A percentile compares a stretch with the other conserved stretches of the same genome.
These are phyloP conservation scores for Eupeodes luniger DNA, from an alignment of 2,888 invertebrate species.

Conservation along the genomic window DNA sequence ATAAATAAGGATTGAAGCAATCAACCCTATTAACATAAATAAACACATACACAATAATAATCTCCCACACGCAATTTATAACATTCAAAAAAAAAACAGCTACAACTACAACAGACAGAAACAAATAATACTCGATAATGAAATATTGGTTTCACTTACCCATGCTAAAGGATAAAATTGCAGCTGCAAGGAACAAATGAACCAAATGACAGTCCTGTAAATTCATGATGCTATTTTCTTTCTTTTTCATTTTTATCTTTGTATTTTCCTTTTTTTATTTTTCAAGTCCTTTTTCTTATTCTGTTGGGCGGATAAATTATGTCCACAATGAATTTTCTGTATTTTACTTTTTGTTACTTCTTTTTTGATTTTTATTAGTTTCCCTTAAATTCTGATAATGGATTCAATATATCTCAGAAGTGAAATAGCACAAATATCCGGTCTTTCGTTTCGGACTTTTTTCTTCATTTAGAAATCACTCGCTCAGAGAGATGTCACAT, in stretches of 20 bases:
- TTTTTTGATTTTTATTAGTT: slow-evolving; percentile 45
- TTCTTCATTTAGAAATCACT: slow-evolving; percentile 53
- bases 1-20: not conserved
- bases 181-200: slow-evolving; percentile 72
- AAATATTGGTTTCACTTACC: slow-evolving; percentile 66
- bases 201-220: slow-evolving; percentile 71
- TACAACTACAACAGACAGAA: not conserved
- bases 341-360: slow-evolving; percentile 17
- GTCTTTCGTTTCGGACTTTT: not conserved
- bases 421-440: slow-evolving; percentile 32
- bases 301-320: slow-evolving; percentile 34
- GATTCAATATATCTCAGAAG: slow-evolving; percentile 51
- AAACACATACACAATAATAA: not conserved
- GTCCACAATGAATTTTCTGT: slow-evolving; percentile 20
- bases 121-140: not conserved
- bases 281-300: slow-evolving; percentile 25
- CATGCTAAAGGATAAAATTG: slow-evolving; percentile 66
- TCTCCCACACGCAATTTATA: not conserved
- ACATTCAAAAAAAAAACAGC: not conserved
- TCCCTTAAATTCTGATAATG: slow-evolving; percentile 38
- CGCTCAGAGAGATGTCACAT: slow-evolving; percentile 24
- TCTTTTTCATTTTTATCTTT: slow-evolving; percentile 52
- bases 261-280: slow-evolving; percentile 24
- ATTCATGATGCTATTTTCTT: slow-evolving; percentile 65
- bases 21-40: not conserved